Base-by-base conservation (phyloP, 2,113 vertebrate genomes). In the Anthoscopus minutus region DNA sequence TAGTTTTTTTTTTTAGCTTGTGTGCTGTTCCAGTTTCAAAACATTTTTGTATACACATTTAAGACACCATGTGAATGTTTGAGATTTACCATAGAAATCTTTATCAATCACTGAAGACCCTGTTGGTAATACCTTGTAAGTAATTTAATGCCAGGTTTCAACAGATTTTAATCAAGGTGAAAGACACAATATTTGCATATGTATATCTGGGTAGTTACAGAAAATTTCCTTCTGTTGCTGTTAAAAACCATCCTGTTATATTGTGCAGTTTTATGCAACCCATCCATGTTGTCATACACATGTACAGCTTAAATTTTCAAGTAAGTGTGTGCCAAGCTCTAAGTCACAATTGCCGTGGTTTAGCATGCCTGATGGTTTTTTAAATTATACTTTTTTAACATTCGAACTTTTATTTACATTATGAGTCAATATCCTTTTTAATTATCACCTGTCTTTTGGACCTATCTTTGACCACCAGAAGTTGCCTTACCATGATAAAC, bases 401-500 rank as follows among this genome's bases (percentile, higher is more conserved):
- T 80, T 89, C 81, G 56, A 61, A 42, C 16, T 47, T 78, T 25
- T 0, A 22, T 88, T 83, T 78, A 14, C 37, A 33, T 62, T 81
- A 70, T 54, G 28, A 37, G 66, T 81, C 0, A 1, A 20, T 45
- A n/a, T 53, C 57, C 9, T 61, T 76, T 88, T 82, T 30, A 28
- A 28, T 50, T 74, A 60, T 15, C 35, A 30, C 14, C 7, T 66
- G 1, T 56, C 4, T 66, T 83, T 84, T 28, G 21, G 23, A 57
- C 15, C 9, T 77, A 31, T 15, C 18, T 70, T 51, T 61, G 35
- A 38, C 47, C 25, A 66, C 60, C 9, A 62, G 18, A 33, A 37
- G 33, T 66, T 1, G 1, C 19, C 11, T 15, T 74, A 31, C 44
- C 0, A 0, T 35, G 20, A 30, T 2, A 47, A 42, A 51, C 33